Base-by-base conservation (phyloP, 2,113 vertebrate species). In the Elgaria multicarinata region DNA sequence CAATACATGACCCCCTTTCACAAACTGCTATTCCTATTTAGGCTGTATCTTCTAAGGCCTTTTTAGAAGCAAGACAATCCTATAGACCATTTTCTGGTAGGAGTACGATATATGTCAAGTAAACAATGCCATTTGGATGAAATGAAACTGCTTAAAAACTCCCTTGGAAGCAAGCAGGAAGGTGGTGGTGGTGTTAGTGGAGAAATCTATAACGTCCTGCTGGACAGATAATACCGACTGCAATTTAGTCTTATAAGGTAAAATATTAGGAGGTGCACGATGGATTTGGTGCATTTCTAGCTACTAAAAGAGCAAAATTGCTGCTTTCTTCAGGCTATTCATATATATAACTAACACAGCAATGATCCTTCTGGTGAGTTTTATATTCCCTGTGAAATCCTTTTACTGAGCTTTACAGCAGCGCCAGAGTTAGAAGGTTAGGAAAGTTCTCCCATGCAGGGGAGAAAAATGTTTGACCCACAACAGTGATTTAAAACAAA, bases 101-200 rank as follows among this genome's bases (percentile, higher is more conserved):
- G 69, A 90, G 4, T 55, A 64, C 84, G 91, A 94, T 90, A 91
- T 69, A 85, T 76, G 87, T 95, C 87, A 93, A 75, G 77, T 92
- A 55, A 94, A 93, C 78, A 92, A 77, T 78, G 67, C 58, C 44
- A 91, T 93, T 87, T 93, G 18, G 76, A 89, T 93, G 87, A 94
- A 93, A 91, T 80, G 91, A 72, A 76, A 36, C 69, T 89, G 90
- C 39, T 78, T 83, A 91, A 87, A 89, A 91, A 72, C 1, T 0
- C 20, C 53, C 87, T 72, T 86, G 91, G 90, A 74, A 93, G 85
- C 53, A 83, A 39, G 86, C 16, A 7, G n/a, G 64, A 18, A n/a
- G 31, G 66, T n/a, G n/a, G n/a, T n/a, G 9, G 26, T 22, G 33
- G 44, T 2, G 31, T n/a, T n/a, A n/a, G n/a, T n/a, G 64, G 33